Evolutionary conservation across 2,888 invertebrate species (phyloP).

Genomic region (Cheilosia vernalis): DNA sequence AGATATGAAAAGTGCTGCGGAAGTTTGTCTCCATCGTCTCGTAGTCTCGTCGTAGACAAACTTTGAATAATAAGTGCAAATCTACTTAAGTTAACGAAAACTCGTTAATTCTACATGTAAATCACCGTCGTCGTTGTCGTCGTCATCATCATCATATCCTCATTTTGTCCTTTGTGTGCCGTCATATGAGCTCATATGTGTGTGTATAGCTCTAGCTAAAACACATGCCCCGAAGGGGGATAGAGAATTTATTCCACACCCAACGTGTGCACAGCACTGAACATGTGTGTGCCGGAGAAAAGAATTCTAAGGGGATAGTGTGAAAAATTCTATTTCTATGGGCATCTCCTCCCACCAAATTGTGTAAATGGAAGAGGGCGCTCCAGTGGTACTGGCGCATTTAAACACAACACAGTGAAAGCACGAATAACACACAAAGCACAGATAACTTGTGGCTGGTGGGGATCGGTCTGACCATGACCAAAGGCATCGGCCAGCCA

Average conservation of each 20-base stretch:
- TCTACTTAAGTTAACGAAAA: slow-evolving; percentile 75
- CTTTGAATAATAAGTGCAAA: slow-evolving; percentile 75
- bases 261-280: slow-evolving; percentile 19
- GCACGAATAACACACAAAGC: slow-evolving; percentile 57
- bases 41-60: slow-evolving; percentile 68
- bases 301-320: slow-evolving; percentile 56
- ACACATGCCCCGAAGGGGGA: slow-evolving; percentile 47
- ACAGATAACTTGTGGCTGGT: slow-evolving; percentile 49
- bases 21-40: slow-evolving; percentile 63
- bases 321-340: slow-evolving; percentile 66
- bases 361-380: slow-evolving; percentile 32
- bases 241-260: slow-evolving; percentile 59
- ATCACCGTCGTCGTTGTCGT: slow-evolving; percentile 71
- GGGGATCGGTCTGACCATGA: slow-evolving; percentile 61
- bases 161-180: slow-evolving; percentile 52
- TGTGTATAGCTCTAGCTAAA: slow-evolving; percentile 42
- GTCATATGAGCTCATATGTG: background rate
- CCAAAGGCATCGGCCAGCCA: slow-evolving; percentile 26
- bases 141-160: slow-evolving; percentile 68
- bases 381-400: slow-evolving; percentile 31
- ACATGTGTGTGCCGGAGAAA: slow-evolving; percentile 32
- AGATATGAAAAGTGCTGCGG: slow-evolving; percentile 68
- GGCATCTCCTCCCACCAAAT: slow-evolving; percentile 54
- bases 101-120: slow-evolving; percentile 75
- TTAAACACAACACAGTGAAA: slow-evolving; percentile 35